Conservation (phyloP, 37 sponge, comb jelly and placozoan genomes). For the Cliona cf. orientalis region DNA sequence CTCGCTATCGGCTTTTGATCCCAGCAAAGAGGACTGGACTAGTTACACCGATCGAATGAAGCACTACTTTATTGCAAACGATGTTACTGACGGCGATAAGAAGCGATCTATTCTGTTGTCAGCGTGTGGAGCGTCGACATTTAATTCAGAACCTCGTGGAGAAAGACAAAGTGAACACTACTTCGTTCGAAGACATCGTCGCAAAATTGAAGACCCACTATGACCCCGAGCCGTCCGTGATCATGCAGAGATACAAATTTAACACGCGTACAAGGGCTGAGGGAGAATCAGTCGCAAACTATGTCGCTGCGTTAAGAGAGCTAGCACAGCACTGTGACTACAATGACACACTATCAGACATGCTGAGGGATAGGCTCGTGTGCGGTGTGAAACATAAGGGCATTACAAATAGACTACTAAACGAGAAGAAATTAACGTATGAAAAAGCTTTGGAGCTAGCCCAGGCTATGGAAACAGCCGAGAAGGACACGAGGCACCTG, state of each 20-base stretch:
- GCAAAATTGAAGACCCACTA: constrained; percentile 15
- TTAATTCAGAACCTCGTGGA: constrained; percentile 5
- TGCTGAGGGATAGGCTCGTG: constrained; percentile 37
- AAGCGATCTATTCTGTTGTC: constrained; percentile 30
- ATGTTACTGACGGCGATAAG: constrained; percentile 1
- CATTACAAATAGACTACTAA: constrained; percentile 19
- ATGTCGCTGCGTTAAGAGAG: constrained; percentile 14
- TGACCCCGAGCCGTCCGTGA: constrained; percentile 3
- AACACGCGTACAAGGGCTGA: constrained; percentile 7
- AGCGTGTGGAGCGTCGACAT: constrained; percentile 20
- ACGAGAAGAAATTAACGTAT: constrained; percentile 22
- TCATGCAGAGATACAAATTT: constrained; percentile 36
- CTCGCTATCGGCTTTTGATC: constrained; percentile 2
- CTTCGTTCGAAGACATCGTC: constrained; percentile 3
- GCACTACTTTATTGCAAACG: constrained; percentile 30
- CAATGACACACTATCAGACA: constrained; percentile 8
- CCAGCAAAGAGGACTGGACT: constrained; percentile 16
- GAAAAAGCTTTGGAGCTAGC: constrained; percentile 5
- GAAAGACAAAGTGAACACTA: neutral
- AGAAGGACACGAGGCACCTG: constrained; percentile 1
- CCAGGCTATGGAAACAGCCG: constrained; percentile 19
- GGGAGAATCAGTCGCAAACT: constrained; percentile 18
- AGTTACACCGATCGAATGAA: constrained; percentile 24
- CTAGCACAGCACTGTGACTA: constrained; percentile 29
- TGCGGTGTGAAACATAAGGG: constrained; percentile 21